phyloP scores from a whole-genome alignment of 2,888 invertebrate species.

The Lobophora halterata region DNA sequence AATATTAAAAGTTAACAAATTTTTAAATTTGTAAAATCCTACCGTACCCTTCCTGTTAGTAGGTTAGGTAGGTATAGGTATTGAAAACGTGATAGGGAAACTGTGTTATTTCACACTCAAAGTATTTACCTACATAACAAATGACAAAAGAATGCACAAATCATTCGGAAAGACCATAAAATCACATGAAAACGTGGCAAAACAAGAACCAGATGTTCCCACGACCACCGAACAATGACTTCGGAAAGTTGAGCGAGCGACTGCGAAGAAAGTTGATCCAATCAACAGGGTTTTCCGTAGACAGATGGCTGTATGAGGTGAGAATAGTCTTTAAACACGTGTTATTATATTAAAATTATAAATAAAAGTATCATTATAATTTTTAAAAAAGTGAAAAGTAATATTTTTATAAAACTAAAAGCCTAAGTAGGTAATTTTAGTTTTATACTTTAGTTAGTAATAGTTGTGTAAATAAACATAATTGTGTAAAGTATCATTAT shows the following conservation, averaged over 20 bases:
- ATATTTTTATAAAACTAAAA: too few relatives aligned
- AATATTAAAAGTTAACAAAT: too few relatives aligned
- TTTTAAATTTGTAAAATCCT: too few relatives aligned
- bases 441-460: too few relatives aligned
- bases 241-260: constrained; percentile 68
- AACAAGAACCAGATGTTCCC: constrained; percentile 54
- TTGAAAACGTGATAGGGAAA: neutral
- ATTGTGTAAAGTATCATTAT: too few relatives aligned
- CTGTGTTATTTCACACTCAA: constrained; percentile 1
- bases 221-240: constrained; percentile 59
- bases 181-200: constrained; percentile 30
- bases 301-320: constrained; percentile 17
- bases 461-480: too few relatives aligned
- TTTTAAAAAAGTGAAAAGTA: too few relatives aligned
- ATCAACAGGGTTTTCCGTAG: constrained; percentile 26
- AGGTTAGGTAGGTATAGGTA: neutral
- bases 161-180: constrained; percentile 25
- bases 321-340: constrained; percentile 34
- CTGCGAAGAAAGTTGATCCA: constrained; percentile 58
- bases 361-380: too few relatives aligned
- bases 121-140: constrained; percentile 1
- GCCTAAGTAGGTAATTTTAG: too few relatives aligned
- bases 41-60: too few relatives aligned
- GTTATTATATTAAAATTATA: constrained; percentile 48
- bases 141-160: constrained; percentile 14